phyloP scores from a whole-genome alignment of 2,113 vertebrate species.

The Gadus macrocephalus region DNA sequence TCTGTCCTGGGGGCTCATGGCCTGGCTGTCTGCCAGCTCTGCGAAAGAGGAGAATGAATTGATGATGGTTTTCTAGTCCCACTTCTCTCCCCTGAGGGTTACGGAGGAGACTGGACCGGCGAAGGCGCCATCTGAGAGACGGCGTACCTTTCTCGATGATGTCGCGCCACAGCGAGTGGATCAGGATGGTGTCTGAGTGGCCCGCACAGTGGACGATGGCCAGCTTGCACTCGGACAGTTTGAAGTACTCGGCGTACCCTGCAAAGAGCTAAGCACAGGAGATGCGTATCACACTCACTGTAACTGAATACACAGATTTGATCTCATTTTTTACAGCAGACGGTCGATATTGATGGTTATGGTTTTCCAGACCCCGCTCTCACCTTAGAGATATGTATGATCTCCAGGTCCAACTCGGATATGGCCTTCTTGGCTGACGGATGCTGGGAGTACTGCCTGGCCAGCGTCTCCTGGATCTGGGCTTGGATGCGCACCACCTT shows the following conservation, averaged over 20 bases:
- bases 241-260: constrained; percentile 94
- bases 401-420: constrained; percentile 87
- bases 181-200: constrained; percentile 91
- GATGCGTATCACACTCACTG: background rate
- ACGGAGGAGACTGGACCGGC: background rate
- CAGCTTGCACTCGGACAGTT: constrained; percentile 93
- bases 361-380: background rate
- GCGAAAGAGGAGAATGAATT: constrained; percentile 24
- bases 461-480: constrained; percentile 92
- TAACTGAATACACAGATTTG: background rate
- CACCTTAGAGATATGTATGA: constrained; percentile 98
- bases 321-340: background rate
- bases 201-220: constrained; percentile 95
- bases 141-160: constrained; percentile 89
- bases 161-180: constrained; percentile 96
- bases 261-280: constrained; percentile 82
- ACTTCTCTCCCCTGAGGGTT: background rate
- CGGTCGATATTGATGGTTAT: background rate
- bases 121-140: background rate
- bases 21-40: constrained; percentile 85
- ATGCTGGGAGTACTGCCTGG: constrained; percentile 85
- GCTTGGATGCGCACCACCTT: constrained; percentile 96
- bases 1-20: constrained; percentile 81
- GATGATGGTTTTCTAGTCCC: background rate
- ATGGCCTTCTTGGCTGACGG: constrained; percentile 88